These are phyloP conservation scores for Marasmarcha lunaedactyla DNA, from an alignment of 2,888 invertebrate genomes.

Conservation along the genomic window DNA sequence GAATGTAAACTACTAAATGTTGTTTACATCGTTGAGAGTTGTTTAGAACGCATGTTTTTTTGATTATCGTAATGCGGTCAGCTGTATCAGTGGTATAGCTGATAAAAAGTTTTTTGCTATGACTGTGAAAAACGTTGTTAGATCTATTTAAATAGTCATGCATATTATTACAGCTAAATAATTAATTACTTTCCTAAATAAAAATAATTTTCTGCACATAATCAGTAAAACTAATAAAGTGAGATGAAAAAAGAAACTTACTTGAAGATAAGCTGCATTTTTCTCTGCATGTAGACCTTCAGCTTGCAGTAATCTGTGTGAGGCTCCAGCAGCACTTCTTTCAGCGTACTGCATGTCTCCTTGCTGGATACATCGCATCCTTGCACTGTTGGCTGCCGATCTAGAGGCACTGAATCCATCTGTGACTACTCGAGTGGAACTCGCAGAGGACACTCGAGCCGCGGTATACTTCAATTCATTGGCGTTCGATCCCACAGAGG, in stretches of 20 bases:
- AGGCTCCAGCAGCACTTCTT: slow-evolving; percentile 81
- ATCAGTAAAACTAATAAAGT: too few species aligned
- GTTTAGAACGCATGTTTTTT: too few species aligned
- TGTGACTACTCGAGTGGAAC: slow-evolving; percentile 79
- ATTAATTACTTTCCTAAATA: too few species aligned
- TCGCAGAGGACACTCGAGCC: slow-evolving; percentile 82
- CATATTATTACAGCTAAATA: too few species aligned
- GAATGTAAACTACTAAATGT: too few species aligned
- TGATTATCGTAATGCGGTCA: too few species aligned
- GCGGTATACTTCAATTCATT: slow-evolving; percentile 87
- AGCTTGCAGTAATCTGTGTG: slow-evolving; percentile 82
- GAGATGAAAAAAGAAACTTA: slow-evolving; percentile 36
- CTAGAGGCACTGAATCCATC: slow-evolving; percentile 84
- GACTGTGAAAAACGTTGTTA: too few species aligned
- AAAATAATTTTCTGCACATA: too few species aligned
- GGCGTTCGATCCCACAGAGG: slow-evolving; percentile 52
- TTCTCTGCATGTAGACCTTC: slow-evolving; percentile 90
- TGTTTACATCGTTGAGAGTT: too few species aligned
- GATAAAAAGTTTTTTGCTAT: too few species aligned
- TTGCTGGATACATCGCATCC: slow-evolving; percentile 75
- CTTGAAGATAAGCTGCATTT: slow-evolving; percentile 85
- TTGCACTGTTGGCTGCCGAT: slow-evolving; percentile 56
- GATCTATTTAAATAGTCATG: too few species aligned
- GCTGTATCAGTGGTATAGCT: too few species aligned
- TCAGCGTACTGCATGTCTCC: slow-evolving; percentile 87